These are phyloP conservation scores for Danio choprae DNA, from an alignment of 2,797 vertebrate genomes.

Conservation along the genomic window DNA sequence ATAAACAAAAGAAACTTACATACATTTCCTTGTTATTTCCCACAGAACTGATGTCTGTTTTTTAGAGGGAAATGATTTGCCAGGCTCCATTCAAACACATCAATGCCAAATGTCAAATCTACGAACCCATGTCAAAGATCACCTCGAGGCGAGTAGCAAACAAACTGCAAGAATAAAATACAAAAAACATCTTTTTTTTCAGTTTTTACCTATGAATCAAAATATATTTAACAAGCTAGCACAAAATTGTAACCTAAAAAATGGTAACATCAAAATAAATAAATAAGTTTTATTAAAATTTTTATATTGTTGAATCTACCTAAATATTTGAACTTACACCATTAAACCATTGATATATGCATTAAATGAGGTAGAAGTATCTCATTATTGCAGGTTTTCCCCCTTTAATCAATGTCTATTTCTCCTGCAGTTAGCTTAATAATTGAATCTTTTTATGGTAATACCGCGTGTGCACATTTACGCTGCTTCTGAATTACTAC, in stretches of 20 bases:
- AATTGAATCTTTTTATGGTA: background rate
- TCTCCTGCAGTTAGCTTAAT: background rate
- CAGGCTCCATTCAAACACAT: slow-evolving; percentile 1
- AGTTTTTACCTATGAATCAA: background rate
- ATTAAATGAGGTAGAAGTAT: too few species aligned
- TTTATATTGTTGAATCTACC: too few species aligned
- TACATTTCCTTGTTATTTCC: background rate
- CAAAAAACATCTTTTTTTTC: background rate
- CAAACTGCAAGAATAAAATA: background rate
- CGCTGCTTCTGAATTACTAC: background rate
- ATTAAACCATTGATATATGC: too few species aligned
- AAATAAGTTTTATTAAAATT: too few species aligned
- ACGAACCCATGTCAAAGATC: background rate
- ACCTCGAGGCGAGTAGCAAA: background rate
- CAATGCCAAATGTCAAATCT: background rate
- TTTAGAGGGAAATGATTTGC: background rate
- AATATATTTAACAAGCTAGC: background rate
- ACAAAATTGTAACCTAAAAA: too few species aligned
- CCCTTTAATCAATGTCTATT: background rate
- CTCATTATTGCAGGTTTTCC: too few species aligned
- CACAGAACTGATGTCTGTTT: background rate
- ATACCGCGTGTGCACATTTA: background rate
- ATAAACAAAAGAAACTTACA: background rate
- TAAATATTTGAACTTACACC: too few species aligned
- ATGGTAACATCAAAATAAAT: too few species aligned